Evolutionary conservation across 2,113 vertebrate genomes (phyloP), one percentile per base, ranked within the genome.

Genomic region (Perca fluviatilis): DNA sequence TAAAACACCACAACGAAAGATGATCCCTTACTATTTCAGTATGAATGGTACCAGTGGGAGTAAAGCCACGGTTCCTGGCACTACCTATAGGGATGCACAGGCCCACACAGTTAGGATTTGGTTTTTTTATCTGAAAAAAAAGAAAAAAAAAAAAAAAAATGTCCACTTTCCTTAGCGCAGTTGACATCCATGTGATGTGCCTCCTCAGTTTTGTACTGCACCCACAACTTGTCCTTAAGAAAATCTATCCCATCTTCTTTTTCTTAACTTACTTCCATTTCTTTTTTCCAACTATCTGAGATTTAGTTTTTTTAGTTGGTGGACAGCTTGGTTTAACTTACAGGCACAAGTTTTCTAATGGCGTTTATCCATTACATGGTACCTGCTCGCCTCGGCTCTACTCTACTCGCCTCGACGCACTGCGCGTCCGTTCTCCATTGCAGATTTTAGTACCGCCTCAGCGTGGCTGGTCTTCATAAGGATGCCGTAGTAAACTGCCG

Each of bases 21-120:
- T 70, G 66, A 82, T 80, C 72, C 54, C 64, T 43, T 50, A n/a
- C 7, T 61, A 33, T 77, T 74, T 82, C 21, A 67, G 46, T 64
- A 64, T 56, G 7, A 61, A 30, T 54, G 61, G 13, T 40, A 53
- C 18, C n/a, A 80, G 67, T 68, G 50, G 64, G 61, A 65, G 23
- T 51, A 27, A 62, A 54, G 43, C 10, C 46, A 47, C 21, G 33
- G n/a, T 65, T 46, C 43, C 23, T 57, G 65, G 7, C 49, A 63
- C 21, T 18, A 62, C 15, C 54, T 57, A 14, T 30, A 46, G 30
- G 51, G 53, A 30, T 51, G 13, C 21, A 53, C 36, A 54, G 21
- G 19, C 49, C 25, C 58, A 69, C 54, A 69, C 53, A 30, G 36
- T 63, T 3, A 9, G 5, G 50, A 27, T 33, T 33, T 33, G 5